Evolutionary conservation across 2,797 vertebrate species (phyloP), one percentile per base, ranked within the genome.

Genomic region (Cossypha polioptera): DNA sequence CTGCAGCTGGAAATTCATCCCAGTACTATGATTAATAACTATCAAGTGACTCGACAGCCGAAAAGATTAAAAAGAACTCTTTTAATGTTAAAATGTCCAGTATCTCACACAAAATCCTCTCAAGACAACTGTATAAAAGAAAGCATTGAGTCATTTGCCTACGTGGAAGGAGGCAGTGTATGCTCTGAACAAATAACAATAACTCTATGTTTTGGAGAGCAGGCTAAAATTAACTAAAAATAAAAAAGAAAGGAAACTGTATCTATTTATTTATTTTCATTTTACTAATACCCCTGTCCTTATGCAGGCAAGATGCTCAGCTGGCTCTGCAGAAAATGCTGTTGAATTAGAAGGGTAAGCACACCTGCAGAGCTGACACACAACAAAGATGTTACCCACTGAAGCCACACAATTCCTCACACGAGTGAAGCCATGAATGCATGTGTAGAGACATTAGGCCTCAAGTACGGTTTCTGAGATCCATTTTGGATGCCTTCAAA

Each of bases 111-210:
- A 93, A 96, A 96, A 95, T 80, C 85, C 71, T 94, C 88, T 91
- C 81, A 83, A 93, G 83, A 73, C 67, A 95, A 94, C 59, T n/a
- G 33, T 88, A 96, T 90, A 89, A 92, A 95, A 94, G 86, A 89
- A 96, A 95, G 90, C 59, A 85, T 62, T 96, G 71, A 85, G 62
- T 93, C 63, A 80, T 92, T 92, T 97, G 92, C 92, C 95, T 94
- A 90, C 12, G 14, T 74, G 94, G 93, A 97, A 94, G 78, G 80
- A 96, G 80, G 90, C 76, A 87, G 33, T 5, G 11, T 73, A 86
- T 1, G 2, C 18, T 66, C 91, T 65, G 83, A 95, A 94, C 95
- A 94, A 96, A 66, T 93, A 96, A 92, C 87, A 96, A 35, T 88
- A 83, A 92, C 74, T 74, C 91, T 68, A 31, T 90, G 61, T 66